Evolutionary conservation across 2,888 invertebrate genomes (phyloP).

Genomic region (Stenichneumon culpator): DNA sequence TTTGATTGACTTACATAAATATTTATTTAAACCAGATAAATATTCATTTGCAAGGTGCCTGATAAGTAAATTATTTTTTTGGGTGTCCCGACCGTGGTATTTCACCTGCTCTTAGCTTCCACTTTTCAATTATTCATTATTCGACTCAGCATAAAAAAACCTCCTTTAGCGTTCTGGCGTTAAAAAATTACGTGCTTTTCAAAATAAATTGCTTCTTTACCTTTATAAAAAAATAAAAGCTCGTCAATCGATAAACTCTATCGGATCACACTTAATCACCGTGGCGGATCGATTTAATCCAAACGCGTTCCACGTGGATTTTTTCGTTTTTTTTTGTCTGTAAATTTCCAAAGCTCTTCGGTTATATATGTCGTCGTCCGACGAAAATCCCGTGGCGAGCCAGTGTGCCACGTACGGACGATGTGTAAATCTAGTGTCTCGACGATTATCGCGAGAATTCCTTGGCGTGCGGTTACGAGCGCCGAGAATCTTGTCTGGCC

Average conservation of each 20-base stretch:
- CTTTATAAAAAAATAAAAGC: conserved; percentile 70
- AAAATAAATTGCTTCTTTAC: conserved; percentile 53
- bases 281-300: conserved; percentile 56
- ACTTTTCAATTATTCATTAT: not conserved
- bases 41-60: too few relatives aligned
- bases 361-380: not conserved
- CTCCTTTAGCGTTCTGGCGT: not conserved
- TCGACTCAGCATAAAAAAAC: not conserved
- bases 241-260: conserved; percentile 55
- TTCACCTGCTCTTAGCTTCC: not conserved
- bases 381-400: conserved; percentile 19
- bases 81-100: too few relatives aligned
- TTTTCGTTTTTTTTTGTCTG: not conserved
- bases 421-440: conserved; percentile 22
- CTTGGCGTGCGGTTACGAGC: conserved; percentile 26
- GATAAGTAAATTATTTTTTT: too few relatives aligned
- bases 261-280: conserved; percentile 69
- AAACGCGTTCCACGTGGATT: conserved; percentile 46
- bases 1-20: too few relatives aligned
- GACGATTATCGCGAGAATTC: conserved; percentile 38
- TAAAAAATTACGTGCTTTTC: not conserved
- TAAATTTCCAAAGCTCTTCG: conserved; percentile 35
- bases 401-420: conserved; percentile 4
- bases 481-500: conserved; percentile 19
- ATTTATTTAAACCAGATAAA: too few relatives aligned